These are phyloP conservation scores for Lycophotia porphyrea DNA, from an alignment of 2,888 invertebrate species.

Conservation along the genomic window DNA sequence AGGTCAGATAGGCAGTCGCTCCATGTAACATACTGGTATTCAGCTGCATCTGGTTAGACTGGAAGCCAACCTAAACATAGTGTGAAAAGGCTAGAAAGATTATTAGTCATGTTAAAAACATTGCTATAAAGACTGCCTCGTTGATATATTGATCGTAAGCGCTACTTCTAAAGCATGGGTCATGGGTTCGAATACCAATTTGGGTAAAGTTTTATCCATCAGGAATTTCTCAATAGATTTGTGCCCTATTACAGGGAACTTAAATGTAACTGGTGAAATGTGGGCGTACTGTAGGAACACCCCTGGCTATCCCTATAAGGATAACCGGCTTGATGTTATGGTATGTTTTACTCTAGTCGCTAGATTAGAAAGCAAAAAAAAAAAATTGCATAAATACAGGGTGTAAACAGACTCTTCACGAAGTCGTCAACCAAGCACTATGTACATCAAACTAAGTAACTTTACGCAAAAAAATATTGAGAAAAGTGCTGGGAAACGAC, in stretches of 20 bases:
- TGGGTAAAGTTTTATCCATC: not conserved
- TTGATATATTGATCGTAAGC: not conserved
- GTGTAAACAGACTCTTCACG: too few relatives aligned
- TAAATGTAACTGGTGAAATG: not conserved
- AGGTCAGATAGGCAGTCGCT: not conserved
- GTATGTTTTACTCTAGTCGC: not conserved
- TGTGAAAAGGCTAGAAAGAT: not conserved
- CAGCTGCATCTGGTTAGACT: not conserved
- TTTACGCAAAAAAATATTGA: too few relatives aligned
- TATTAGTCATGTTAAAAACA: not conserved
- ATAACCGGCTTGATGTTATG: not conserved
- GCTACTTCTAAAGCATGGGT: not conserved
- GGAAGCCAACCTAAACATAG: not conserved
- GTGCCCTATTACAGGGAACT: not conserved
- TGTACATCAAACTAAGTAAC: too few relatives aligned
- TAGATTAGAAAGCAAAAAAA: not conserved
- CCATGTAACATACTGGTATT: not conserved
- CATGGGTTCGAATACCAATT: not conserved
- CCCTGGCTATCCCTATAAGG: too few relatives aligned
- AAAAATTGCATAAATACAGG: too few relatives aligned
- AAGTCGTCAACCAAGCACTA: too few relatives aligned
- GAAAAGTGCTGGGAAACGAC: too few relatives aligned
- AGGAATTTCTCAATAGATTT: too few relatives aligned
- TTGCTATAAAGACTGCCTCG: not conserved
- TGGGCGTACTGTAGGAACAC: not conserved